A percentile compares a stretch with the other conserved stretches of the same genome.
Evolutionary conservation across 2,888 invertebrate genomes (phyloP).

Genomic region (Trichogramma dendrolimi): DNA sequence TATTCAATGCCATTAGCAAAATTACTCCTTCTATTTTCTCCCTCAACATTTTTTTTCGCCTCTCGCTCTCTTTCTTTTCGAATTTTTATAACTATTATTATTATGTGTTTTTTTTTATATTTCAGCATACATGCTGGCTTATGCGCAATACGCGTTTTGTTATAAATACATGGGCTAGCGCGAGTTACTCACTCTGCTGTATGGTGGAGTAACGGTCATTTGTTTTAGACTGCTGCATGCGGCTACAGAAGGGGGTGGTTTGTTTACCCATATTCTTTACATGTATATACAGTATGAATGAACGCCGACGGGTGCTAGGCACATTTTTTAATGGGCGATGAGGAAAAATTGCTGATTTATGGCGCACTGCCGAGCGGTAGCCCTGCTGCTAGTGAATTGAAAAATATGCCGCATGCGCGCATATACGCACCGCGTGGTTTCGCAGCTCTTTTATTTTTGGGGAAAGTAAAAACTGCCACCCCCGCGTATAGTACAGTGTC

Average conservation of each 20-base stretch:
- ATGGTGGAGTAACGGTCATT: conserved; percentile 5
- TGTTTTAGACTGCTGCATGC: conserved; percentile 3
- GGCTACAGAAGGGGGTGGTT: conserved; percentile 1
- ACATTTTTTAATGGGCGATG: conserved; percentile 6
- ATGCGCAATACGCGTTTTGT: background rate
- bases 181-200: background rate
- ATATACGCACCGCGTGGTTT: background rate
- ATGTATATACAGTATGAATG: background rate
- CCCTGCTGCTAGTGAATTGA: conserved; percentile 4
- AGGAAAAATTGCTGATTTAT: conserved; percentile 15
- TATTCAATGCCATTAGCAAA: conserved; percentile 48
- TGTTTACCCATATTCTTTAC: conserved; percentile 17
- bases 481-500: too few relatives aligned
- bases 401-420: conserved; percentile 1
- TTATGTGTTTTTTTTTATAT: too few relatives aligned
- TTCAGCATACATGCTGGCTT: too few relatives aligned
- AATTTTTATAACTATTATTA: conserved; percentile 2
- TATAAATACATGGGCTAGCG: background rate
- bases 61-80: background rate
- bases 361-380: background rate
- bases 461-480: too few relatives aligned
- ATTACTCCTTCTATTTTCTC: conserved; percentile 37
- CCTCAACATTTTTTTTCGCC: conserved; percentile 16
- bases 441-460: too few relatives aligned
- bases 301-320: background rate